Conservation (phyloP, 2,888 invertebrate genomes). For the Caenorhabditis sp. region DNA sequence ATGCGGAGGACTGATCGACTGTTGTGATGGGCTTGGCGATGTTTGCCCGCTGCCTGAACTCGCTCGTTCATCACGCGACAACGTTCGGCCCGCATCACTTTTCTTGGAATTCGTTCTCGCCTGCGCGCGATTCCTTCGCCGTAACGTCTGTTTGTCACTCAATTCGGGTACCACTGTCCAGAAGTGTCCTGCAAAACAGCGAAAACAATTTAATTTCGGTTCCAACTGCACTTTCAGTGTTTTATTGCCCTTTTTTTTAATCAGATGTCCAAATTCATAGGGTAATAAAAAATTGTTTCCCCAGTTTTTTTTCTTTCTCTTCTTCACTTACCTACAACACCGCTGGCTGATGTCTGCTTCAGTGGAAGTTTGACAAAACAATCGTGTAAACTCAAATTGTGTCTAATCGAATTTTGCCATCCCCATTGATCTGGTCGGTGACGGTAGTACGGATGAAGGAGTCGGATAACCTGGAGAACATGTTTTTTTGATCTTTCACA, state of each 20-base stretch:
- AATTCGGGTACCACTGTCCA: constrained; percentile 69
- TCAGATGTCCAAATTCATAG: not conserved
- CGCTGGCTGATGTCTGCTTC: constrained; percentile 69
- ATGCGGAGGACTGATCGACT: constrained; percentile 42
- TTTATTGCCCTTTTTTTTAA: constrained; percentile 1
- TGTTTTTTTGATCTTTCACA: not conserved
- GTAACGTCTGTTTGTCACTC: constrained; percentile 64
- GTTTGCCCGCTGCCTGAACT: constrained; percentile 45
- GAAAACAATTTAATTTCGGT: not conserved
- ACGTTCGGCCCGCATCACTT: constrained; percentile 18
- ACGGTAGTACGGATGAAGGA: constrained; percentile 69
- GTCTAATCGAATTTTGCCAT: constrained; percentile 98
- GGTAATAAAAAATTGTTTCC: constrained; percentile 18
- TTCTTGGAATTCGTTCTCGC: constrained; percentile 22
- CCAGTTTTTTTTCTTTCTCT: not conserved
- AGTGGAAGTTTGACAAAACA: constrained; percentile 91
- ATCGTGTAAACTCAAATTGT: constrained; percentile 96
- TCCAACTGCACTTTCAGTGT: not conserved
- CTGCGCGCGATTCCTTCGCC: constrained; percentile 51
- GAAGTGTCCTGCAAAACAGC: constrained; percentile 62
- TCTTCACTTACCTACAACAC: constrained; percentile 63
- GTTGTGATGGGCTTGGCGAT: constrained; percentile 43
- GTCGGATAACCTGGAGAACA: constrained; percentile 61
- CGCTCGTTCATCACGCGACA: constrained; percentile 37
- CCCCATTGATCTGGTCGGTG: constrained; percentile 75